Evolutionary conservation across 2,888 invertebrate genomes (phyloP), one percentile per base, ranked within the genome.

Genomic region (Idaea dimidiata): DNA sequence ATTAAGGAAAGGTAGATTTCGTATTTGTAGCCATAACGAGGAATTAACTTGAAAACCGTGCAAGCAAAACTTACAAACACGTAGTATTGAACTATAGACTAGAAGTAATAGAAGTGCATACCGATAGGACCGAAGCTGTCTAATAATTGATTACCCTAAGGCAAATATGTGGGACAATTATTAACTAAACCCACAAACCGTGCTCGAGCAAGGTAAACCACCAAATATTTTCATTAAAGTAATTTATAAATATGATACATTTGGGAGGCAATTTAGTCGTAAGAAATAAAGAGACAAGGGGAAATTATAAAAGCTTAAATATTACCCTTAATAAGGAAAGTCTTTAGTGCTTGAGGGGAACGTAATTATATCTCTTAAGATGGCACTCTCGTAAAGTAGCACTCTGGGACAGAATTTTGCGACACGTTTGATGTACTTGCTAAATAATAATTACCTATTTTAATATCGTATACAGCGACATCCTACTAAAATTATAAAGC

Each of bases 231-330:
- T 10, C 43, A 14, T 43, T 7, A 0, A 43, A 43, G 7, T 43
- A 43, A 7, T 43, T 43, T 43, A 10, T 43, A 43, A 43, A 14
- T 43, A 43, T 3, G 14, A 43, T 14, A 43, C 43, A 43, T 43
- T 43, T 43, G 14, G 6, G 14, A 43, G 43, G 14, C 43, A 43
- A 43, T 43, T 43, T 43, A 43, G 43, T 43, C 43, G 8, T 14
- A 43, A 43, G 43, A 43, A 14, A 43, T 43, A 43, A 43, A 10
- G 43, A 43, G 43, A 43, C 43, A 43, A 43, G 43, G 43, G 43
- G 43, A 43, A 43, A 43, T 43, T 43, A 43, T 43, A 43, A 43
- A 43, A 43, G 43, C 43, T 43, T 43, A 43, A 43, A 43, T 43
- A 43, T 43, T 43, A 43, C 43, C 43, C 43, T 43, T 43, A 43